A percentile compares a stretch with the other conserved stretches of the same genome.
Conservation (phyloP, 2,113 vertebrate genomes). For the Crotalus tigris region DNA sequence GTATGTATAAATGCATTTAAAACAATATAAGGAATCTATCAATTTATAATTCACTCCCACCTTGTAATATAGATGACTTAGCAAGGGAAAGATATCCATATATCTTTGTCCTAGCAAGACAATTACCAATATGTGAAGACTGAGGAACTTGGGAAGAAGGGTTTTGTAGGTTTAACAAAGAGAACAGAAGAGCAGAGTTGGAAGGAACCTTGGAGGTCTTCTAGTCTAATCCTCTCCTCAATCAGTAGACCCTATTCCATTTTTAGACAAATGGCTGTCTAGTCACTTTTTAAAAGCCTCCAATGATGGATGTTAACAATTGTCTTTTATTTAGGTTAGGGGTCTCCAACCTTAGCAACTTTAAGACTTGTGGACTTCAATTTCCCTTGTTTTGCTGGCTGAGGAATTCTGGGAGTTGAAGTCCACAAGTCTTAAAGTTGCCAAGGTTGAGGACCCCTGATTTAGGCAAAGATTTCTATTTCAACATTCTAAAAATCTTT, state of each 20-base stretch:
- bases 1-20: background rate
- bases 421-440: no score
- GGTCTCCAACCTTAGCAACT: no score
- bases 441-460: no score
- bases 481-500: slow-evolving; percentile 32
- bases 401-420: no score
- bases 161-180: background rate
- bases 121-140: background rate
- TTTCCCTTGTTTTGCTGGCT: no score
- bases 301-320: slow-evolving; percentile 19
- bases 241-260: background rate
- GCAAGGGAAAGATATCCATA: background rate
- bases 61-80: background rate
- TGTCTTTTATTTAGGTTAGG: background rate
- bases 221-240: background rate
- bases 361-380: no score
- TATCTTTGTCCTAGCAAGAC: background rate
- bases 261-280: no score
- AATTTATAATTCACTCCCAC: background rate
- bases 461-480: slow-evolving; percentile 33
- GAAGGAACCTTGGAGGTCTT: background rate
- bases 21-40: background rate
- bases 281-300: no score
- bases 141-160: background rate
- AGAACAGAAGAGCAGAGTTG: no score